Conservation (phyloP, 2,888 invertebrate genomes). For the Seira musarum region DNA sequence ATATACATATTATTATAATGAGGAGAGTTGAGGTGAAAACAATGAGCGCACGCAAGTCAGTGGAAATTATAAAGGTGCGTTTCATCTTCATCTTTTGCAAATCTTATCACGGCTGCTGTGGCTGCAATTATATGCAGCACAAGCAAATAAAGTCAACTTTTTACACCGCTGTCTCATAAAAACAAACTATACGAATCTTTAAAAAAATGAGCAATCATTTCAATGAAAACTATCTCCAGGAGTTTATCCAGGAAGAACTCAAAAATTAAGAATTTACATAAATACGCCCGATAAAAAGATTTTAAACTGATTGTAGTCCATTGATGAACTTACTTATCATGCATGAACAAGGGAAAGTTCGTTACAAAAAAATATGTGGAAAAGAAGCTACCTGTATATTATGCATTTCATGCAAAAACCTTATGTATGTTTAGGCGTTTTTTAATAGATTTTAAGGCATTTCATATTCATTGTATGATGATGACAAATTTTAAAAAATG, state of each 20-base stretch:
- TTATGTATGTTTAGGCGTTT: conserved; percentile 20
- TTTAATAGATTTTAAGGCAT: conserved; percentile 9
- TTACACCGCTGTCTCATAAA: no score
- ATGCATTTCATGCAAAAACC: conserved; percentile 54
- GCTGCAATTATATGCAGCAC: background rate
- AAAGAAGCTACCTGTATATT: conserved; percentile 59
- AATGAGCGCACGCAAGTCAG: no score
- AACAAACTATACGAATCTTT: no score
- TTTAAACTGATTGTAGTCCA: conserved; percentile 56
- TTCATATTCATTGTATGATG: conserved; percentile 9
- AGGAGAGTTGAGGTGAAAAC: no score
- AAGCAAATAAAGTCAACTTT: background rate
- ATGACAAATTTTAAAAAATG: conserved; percentile 51
- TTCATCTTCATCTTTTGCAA: background rate
- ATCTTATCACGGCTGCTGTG: background rate
- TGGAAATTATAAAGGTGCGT: no score
- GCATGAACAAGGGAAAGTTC: conserved; percentile 34
- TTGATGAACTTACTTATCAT: conserved; percentile 32
- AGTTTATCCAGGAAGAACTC: background rate
- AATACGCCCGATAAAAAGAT: no score
- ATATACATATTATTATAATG: background rate
- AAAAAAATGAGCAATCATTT: background rate
- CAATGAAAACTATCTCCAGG: background rate
- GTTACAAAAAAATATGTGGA: conserved; percentile 39
- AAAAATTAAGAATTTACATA: no score